phyloP scores from a whole-genome alignment of 2,888 invertebrate genomes.

The Orchesellides sinensis region DNA sequence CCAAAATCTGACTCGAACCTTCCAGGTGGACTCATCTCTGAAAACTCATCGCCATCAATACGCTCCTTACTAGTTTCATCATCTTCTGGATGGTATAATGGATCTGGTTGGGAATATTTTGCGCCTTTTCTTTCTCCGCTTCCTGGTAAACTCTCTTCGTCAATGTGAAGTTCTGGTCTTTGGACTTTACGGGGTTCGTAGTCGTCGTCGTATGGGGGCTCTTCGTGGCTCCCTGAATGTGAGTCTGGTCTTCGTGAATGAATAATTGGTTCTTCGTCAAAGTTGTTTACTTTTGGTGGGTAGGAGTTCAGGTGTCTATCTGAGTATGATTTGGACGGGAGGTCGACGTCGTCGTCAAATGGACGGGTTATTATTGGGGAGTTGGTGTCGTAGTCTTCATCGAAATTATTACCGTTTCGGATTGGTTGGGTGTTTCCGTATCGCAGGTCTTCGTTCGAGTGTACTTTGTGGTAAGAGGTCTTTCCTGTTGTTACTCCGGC shows the following conservation, averaged over 20 bases:
- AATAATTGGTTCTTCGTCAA: background rate
- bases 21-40: constrained; percentile 10
- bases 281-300: constrained; percentile 3
- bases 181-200: too few species aligned
- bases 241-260: background rate
- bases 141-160: constrained; percentile 23
- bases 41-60: constrained; percentile 23
- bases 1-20: constrained; percentile 20
- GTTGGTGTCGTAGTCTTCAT: constrained; percentile 51
- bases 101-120: constrained; percentile 88
- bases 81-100: constrained; percentile 81
- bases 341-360: constrained; percentile 29
- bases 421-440: constrained; percentile 17
- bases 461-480: constrained; percentile 34
- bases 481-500: constrained; percentile 33
- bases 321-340: constrained; percentile 21
- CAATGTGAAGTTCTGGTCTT: constrained; percentile 16
- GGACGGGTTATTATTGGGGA: too few species aligned
- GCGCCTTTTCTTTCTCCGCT: constrained; percentile 75
- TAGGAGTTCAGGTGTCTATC: constrained; percentile 42
- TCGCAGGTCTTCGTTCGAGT: constrained; percentile 26
- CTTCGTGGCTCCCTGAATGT: constrained; percentile 31
- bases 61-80: constrained; percentile 38
- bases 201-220: constrained; percentile 20
- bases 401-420: too few species aligned